A percentile compares a stretch with the other conserved stretches of the same genome.
Evolutionary conservation across 2,113 vertebrate genomes (phyloP).

Genomic region (Cyprinodon tularosa): DNA sequence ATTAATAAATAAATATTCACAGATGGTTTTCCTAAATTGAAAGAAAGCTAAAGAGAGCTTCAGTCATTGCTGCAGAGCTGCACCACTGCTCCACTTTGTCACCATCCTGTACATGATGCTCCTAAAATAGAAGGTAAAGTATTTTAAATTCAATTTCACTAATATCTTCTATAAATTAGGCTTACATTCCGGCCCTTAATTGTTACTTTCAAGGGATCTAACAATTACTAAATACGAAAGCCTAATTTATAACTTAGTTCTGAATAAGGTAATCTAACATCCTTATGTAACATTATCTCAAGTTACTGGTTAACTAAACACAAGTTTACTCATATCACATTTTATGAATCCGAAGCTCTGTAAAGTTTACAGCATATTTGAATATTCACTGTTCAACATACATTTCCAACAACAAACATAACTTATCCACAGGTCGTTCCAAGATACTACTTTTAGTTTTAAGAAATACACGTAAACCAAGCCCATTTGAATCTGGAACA

Average conservation of each 20-base stretch:
- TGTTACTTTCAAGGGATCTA: neutral
- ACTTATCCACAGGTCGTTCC: neutral
- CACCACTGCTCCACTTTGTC: too few species aligned
- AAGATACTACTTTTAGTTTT: neutral
- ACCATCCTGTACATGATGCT: too few species aligned
- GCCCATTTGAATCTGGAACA: neutral
- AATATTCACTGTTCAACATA: neutral
- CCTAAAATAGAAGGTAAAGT: too few species aligned
- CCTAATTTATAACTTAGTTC: neutral
- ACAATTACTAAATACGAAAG: neutral
- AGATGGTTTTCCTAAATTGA: too few species aligned
- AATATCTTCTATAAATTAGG: neutral
- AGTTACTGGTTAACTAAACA: neutral
- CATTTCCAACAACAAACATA: neutral
- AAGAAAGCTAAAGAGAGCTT: too few species aligned
- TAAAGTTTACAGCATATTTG: neutral
- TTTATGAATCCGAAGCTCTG: neutral
- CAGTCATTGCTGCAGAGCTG: too few species aligned
- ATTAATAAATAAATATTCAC: too few species aligned
- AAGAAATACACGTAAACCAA: neutral
- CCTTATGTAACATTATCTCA: neutral
- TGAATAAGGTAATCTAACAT: neutral
- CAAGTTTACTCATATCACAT: neutral
- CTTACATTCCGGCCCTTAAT: constrained; percentile 8
- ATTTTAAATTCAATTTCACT: too few species aligned